phyloP scores from a whole-genome alignment of 2,888 invertebrate genomes.

The Linhomoeus sp. region DNA sequence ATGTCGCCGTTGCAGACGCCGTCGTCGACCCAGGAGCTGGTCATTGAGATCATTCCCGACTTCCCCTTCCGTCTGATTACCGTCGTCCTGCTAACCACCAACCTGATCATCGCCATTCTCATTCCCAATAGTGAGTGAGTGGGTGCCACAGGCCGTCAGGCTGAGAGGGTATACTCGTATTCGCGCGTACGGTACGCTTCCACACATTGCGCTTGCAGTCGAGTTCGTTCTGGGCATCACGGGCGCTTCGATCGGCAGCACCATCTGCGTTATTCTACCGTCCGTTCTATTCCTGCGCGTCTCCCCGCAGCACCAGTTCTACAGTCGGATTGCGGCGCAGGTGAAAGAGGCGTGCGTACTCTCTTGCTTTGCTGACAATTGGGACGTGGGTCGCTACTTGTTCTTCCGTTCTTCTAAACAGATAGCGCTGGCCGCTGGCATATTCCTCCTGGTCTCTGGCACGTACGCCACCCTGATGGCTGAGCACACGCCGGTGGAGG shows the following conservation, averaged over 20 bases:
- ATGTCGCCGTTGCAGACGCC: neutral
- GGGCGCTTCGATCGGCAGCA: slow-evolving; percentile 81
- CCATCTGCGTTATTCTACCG: slow-evolving; percentile 78
- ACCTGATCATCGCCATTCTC: slow-evolving; percentile 57
- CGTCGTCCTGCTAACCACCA: slow-evolving; percentile 45
- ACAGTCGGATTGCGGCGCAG: slow-evolving; percentile 1
- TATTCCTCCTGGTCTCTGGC: slow-evolving; percentile 68
- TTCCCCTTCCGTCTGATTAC: slow-evolving; percentile 1
- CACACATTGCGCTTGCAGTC: slow-evolving; percentile 15
- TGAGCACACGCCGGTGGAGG: neutral
- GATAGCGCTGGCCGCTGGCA: slow-evolving; percentile 55
- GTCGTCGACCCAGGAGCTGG: too few relatives aligned
- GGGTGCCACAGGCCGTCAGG: too few relatives aligned
- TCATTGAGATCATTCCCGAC: slow-evolving; percentile 3
- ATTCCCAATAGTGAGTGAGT: slow-evolving; percentile 52
- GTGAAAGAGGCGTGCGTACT: neutral
- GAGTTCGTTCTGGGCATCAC: slow-evolving; percentile 75
- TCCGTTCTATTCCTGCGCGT: slow-evolving; percentile 67
- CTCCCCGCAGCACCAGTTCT: slow-evolving; percentile 41
- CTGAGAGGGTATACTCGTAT: neutral
- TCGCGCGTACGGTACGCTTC: neutral
- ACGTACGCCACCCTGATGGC: slow-evolving; percentile 55
- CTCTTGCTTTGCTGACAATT: neutral
- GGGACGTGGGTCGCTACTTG: too few relatives aligned
- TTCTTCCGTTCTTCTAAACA: slow-evolving; percentile 24